Evolutionary conservation across 1,140 invertebrate species (phyloP), one percentile per base, ranked within the genome.

Genomic region (Drosophila pandora): DNA sequence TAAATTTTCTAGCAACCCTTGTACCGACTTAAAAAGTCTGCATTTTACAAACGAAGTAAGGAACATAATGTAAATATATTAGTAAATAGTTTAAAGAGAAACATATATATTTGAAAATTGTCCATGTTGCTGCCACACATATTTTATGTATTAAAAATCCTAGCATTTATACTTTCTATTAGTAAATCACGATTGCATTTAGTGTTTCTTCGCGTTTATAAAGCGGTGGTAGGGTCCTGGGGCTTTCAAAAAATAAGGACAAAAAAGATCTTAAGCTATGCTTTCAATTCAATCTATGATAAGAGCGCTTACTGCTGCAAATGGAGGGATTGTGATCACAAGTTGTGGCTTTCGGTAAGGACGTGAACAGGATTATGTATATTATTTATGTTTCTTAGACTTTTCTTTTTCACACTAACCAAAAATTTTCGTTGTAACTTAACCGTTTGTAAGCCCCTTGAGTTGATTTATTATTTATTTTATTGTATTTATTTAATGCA

Each of bases 151-250:
- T 37, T 37, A 37, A 37, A 37, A 37, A 37, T 21, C 23, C 6
- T 48, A 28, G 22, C n/a, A 30, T 30, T 28, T 12, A 7, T 2
- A 56, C 17, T 17, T 37, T 43, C 43, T 23, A 48, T 7, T 30
- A 60, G 56, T 61, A 54, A 65, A 54, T 65, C 13, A 43, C 30
- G 43, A 43, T 43, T 37, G 50, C 28, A 22, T 53, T 62, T 43
- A 62, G 30, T 34, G 8, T 62, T 61, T 43, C 5, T 21, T 54
- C 34, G 12, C 13, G 25, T 34, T 52, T 2, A 28, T 43, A 25
- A 21, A 9, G 9, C 13, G 37, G 10, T 25, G 28, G 39, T 45
- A 65, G 39, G 22, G n/a, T 34, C 22, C 7, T 10, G 48, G 37
- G 39, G 13, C n/a, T 12, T 39, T 9, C 10, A 13, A 52, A 37